phyloP scores from a whole-genome alignment of 2,113 vertebrate genomes.

The Pseudopipra pipra region DNA sequence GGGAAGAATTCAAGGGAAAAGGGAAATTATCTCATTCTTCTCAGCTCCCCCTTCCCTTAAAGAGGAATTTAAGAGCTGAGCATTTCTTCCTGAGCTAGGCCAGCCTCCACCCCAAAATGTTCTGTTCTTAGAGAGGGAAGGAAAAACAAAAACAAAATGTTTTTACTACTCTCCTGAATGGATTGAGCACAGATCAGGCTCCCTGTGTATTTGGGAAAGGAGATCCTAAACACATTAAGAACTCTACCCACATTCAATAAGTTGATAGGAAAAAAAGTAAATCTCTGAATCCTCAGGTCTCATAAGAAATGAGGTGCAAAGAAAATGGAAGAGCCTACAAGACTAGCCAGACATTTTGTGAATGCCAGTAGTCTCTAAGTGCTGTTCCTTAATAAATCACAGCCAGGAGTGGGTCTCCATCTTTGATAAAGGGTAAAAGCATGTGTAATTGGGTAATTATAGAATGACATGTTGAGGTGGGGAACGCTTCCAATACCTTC shows the following conservation, averaged over 20 bases:
- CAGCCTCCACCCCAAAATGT: background rate
- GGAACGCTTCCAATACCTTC: background rate
- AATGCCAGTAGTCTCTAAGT: background rate
- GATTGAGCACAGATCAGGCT: background rate
- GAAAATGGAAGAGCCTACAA: background rate
- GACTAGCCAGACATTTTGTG: background rate
- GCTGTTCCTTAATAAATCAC: background rate
- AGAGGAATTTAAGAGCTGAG: background rate
- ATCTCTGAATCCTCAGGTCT: background rate
- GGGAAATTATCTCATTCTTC: background rate
- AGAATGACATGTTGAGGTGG: background rate
- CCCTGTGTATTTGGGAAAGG: background rate
- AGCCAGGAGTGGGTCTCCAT: background rate
- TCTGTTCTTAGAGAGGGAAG: slow-evolving; percentile 23
- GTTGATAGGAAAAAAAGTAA: background rate
- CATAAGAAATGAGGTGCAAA: background rate
- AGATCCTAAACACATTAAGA: background rate
- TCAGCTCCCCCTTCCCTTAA: background rate
- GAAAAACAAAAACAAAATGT: slow-evolving; percentile 30
- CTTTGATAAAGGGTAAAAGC: background rate
- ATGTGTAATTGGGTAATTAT: background rate
- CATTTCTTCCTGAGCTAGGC: slow-evolving; percentile 8
- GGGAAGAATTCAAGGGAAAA: background rate
- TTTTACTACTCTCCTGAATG: background rate
- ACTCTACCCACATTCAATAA: background rate